Evolutionary conservation across 2,113 vertebrate genomes (phyloP), one percentile per base, ranked within the genome.

Genomic region (Tragelaphus imberbis): DNA sequence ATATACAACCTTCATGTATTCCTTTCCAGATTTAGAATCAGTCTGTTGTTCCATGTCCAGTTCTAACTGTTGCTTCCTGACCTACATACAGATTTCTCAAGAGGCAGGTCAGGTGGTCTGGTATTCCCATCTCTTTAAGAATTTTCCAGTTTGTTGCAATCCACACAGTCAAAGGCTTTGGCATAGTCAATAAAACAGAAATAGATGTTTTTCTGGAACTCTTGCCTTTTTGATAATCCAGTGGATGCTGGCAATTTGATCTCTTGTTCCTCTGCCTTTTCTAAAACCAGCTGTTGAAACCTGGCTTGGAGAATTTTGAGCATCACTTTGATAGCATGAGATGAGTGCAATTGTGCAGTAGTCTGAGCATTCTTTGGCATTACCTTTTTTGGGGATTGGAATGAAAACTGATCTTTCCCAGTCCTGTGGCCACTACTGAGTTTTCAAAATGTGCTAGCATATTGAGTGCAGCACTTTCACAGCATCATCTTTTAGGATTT

Each of bases 311-410:
- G 19, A 36, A 21, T 71, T 71, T 71, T 36, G 68, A 36, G 9
- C n/a, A 36, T 36, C 1, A 23, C 19, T 71, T 71, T 36, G 5
- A 2, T 71, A 71, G 68, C 9, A 0, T 36, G n/a, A 36, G 19
- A 71, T 23, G n/a, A 71, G 0, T 36, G 68, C n/a, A 71, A 36
- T 23, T 71, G n/a, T 71, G 68, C 0, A 1, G n/a, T 71, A 36
- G n/a, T 71, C 2, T 23, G 68, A 71, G 9, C 1, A 36, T 71
- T 36, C n/a, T 36, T 71, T 71, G 9, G 19, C n/a, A 36, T 36
- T 71, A 19, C 65, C 65, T 71, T 71, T n/a, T n/a, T 71, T 71
- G 21, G n/a, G n/a, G n/a, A 71, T 71, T 36, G 9, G n/a, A 23
- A 36, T 36, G 19, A 71, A 71, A 23, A 11, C n/a, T 71, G n/a